Conservation (phyloP, 2,113 vertebrate genomes). For the Phalacrocorax carbo region DNA sequence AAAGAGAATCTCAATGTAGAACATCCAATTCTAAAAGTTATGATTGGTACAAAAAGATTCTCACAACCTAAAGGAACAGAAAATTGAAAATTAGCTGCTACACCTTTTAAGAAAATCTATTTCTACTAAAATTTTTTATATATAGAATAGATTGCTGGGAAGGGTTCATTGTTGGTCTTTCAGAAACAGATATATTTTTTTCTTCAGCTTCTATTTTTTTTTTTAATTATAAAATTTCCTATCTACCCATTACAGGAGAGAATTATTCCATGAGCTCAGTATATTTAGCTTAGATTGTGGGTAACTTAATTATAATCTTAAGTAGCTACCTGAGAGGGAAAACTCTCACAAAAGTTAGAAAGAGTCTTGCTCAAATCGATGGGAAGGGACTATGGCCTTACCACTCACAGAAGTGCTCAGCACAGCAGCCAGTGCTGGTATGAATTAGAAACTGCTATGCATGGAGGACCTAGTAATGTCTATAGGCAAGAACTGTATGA, state of each 20-base stretch:
- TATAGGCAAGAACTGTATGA: not conserved
- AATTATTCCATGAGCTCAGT: not conserved
- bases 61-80: constrained; percentile 20
- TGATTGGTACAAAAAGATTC: not conserved
- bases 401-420: not conserved
- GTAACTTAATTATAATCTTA: not conserved
- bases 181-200: not conserved
- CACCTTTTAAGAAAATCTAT: not conserved
- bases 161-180: not conserved
- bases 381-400: not conserved
- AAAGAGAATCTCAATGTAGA: constrained; percentile 34
- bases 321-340: not conserved
- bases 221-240: not conserved
- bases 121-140: not conserved
- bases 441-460: not conserved
- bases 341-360: not conserved
- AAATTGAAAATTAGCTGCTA: constrained; percentile 38
- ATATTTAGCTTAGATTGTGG: not conserved
- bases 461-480: not conserved
- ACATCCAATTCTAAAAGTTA: constrained; percentile 41
- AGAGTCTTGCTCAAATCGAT: not conserved
- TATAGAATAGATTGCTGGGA: not conserved
- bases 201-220: not conserved
- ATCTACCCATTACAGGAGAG: not conserved
- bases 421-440: not conserved